phyloP scores from a whole-genome alignment of 1,140 invertebrate species.

The Hormaphis cornu region DNA sequence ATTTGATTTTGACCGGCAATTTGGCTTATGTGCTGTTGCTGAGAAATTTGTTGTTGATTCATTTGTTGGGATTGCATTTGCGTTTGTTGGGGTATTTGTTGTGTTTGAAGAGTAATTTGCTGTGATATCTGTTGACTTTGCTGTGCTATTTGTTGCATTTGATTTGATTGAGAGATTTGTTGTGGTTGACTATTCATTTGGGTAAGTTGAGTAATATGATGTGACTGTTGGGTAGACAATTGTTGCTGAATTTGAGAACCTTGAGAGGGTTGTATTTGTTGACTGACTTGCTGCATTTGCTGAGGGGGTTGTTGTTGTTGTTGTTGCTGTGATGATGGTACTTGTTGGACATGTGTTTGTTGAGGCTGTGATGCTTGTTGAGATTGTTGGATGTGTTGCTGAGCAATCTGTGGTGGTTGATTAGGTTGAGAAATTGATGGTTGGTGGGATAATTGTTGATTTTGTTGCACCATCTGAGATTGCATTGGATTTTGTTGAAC shows the following conservation, averaged over 20 bases:
- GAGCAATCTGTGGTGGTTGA: constrained; percentile 25
- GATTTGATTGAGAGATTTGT: constrained; percentile 34
- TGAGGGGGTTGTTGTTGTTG: constrained; percentile 33
- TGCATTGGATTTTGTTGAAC: constrained; percentile 32
- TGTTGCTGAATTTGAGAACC: constrained; percentile 37
- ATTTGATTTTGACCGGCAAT: constrained; percentile 35
- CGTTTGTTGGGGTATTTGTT: constrained; percentile 26
- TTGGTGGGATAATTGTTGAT: constrained; percentile 42
- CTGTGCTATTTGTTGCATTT: constrained; percentile 34
- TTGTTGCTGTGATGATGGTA: constrained; percentile 30
- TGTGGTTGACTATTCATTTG: constrained; percentile 32
- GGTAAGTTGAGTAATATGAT: constrained; percentile 35
- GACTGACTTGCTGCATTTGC: constrained; percentile 33
- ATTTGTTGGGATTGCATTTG: constrained; percentile 35
- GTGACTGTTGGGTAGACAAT: constrained; percentile 31
- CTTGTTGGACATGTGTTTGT: constrained; percentile 33
- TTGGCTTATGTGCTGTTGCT: constrained; percentile 35
- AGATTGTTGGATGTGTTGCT: constrained; percentile 27
- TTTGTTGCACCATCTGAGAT: constrained; percentile 45
- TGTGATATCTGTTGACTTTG: constrained; percentile 33
- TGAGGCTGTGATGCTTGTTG: constrained; percentile 13
- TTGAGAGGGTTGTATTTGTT: constrained; percentile 35
- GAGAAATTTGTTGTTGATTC: constrained; percentile 33
- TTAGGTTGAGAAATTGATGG: constrained; percentile 34
- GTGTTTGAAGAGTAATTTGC: constrained; percentile 12